Evolutionary conservation across 2,888 invertebrate species (phyloP).

Genomic region (Deilephila elpenor): DNA sequence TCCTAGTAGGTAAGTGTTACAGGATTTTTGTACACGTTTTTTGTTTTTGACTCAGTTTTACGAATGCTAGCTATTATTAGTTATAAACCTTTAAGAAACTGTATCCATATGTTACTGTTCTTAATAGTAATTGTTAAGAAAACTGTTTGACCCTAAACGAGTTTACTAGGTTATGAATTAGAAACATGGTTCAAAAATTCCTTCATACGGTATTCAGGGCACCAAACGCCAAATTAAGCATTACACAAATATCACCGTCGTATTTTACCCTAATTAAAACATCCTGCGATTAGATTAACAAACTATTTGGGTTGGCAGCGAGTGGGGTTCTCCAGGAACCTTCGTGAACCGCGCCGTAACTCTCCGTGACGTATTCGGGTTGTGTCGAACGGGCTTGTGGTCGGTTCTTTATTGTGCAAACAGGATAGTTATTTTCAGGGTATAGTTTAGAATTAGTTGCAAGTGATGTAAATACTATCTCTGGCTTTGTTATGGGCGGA

Average conservation of each 20-base stretch:
- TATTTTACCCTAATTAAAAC: not conserved
- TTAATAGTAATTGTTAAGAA: too few species aligned
- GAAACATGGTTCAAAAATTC: not conserved
- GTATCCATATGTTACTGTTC: too few species aligned
- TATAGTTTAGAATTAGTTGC: not conserved
- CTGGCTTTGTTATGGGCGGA: too few species aligned
- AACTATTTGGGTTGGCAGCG: not conserved
- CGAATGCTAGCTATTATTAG: too few species aligned
- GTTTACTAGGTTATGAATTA: not conserved
- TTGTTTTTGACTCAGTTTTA: too few species aligned
- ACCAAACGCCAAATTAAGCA: not conserved
- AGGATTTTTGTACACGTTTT: too few species aligned
- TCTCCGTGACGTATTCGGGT: conserved; percentile 32
- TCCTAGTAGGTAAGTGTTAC: too few species aligned
- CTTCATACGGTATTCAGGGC: not conserved
- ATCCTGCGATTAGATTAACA: not conserved
- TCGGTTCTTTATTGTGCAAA: conserved; percentile 30
- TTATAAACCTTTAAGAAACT: too few species aligned
- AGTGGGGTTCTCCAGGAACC: too few species aligned
- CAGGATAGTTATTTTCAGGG: not conserved
- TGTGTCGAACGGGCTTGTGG: conserved; percentile 19
- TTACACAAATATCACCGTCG: too few species aligned
- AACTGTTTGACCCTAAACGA: too few species aligned
- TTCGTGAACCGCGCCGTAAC: conserved; percentile 27
- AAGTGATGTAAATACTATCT: not conserved